Evolutionary conservation across 2,113 vertebrate genomes (phyloP).

Genomic region (Saguinus imperator): DNA sequence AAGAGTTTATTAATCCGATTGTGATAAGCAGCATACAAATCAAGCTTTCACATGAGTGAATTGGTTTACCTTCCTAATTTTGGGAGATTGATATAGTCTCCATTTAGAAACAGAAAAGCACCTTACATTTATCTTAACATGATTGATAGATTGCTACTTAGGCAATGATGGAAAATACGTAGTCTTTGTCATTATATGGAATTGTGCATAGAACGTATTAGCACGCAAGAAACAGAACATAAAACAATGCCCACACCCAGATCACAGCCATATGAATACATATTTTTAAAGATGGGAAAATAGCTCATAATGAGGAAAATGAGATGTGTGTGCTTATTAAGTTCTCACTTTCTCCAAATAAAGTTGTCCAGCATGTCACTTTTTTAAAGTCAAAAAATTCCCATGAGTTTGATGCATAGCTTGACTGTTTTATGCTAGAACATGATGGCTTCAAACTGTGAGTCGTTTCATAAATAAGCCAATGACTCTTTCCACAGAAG

Average conservation of each 20-base stretch:
- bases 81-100: not conserved
- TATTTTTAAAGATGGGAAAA: conserved; percentile 29
- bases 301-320: not conserved
- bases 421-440: not conserved
- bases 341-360: not conserved
- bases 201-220: not conserved
- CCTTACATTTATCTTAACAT: not conserved
- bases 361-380: not conserved
- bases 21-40: not conserved
- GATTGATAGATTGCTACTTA: not conserved
- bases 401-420: not conserved
- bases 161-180: not conserved
- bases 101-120: not conserved
- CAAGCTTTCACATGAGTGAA: not conserved
- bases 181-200: not conserved
- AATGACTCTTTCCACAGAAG: conserved; percentile 33
- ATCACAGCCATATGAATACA: not conserved
- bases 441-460: not conserved
- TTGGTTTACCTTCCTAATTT: not conserved
- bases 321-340: not conserved
- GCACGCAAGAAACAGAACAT: not conserved
- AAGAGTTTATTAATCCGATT: not conserved
- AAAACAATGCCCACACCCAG: not conserved
- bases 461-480: not conserved
- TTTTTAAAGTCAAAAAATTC: conserved; percentile 29